phyloP scores from a whole-genome alignment of 2,113 vertebrate species.

The Brachypteracias leptosomus region DNA sequence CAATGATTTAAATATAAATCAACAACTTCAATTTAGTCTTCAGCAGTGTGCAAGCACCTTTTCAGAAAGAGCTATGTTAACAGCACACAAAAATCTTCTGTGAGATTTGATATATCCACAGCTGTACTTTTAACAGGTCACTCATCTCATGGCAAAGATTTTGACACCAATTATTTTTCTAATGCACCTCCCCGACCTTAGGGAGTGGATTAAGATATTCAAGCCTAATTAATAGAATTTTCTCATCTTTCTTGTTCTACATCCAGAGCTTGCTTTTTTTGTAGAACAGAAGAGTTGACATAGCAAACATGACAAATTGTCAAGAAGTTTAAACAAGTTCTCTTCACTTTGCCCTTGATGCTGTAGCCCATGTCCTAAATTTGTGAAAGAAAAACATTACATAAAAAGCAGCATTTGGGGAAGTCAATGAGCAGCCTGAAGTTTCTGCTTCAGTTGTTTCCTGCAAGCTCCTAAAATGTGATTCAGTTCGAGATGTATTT shows the following conservation, averaged over 20 bases:
- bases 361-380: background rate
- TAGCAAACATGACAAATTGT: background rate
- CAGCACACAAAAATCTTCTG: background rate
- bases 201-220: background rate
- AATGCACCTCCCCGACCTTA: background rate
- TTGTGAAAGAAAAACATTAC: background rate
- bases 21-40: background rate
- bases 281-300: background rate
- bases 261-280: background rate
- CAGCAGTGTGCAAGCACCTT: background rate
- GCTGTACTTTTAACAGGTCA: background rate
- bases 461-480: background rate
- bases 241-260: background rate
- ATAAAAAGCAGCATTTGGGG: background rate
- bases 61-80: background rate
- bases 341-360: background rate
- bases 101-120: background rate
- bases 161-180: background rate
- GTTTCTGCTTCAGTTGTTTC: background rate
- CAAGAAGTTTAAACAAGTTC: background rate
- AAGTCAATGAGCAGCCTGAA: background rate
- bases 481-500: background rate
- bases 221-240: background rate
- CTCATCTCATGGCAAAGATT: background rate
- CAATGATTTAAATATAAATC: background rate